These are phyloP conservation scores for Pocota personata DNA, from an alignment of 2,888 invertebrate species.

Conservation along the genomic window DNA sequence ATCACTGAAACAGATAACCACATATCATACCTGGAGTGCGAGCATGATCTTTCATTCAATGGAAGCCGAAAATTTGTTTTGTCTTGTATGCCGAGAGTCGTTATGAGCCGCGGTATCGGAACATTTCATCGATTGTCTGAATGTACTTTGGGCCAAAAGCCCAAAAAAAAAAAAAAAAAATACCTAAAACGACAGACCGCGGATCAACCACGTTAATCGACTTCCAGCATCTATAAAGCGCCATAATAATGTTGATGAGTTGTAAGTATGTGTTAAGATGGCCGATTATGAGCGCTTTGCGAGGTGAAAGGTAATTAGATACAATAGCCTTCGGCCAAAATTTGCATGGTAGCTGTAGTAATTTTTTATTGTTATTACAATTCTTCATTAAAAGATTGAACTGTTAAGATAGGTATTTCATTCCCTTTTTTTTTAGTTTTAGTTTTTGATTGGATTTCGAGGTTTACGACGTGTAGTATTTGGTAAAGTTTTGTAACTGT, in stretches of 20 bases:
- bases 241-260: slow-evolving; percentile 68
- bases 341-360: slow-evolving; percentile 53
- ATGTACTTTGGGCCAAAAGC: slow-evolving; percentile 28
- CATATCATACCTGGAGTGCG: slow-evolving; percentile 61
- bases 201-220: slow-evolving; percentile 54
- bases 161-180: not conserved
- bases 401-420: slow-evolving; percentile 33
- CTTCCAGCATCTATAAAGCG: slow-evolving; percentile 62
- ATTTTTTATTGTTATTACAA: slow-evolving; percentile 50
- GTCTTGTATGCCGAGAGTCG: slow-evolving; percentile 17
- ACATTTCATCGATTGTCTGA: slow-evolving; percentile 59
- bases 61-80: slow-evolving; percentile 65
- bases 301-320: slow-evolving; percentile 71
- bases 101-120: slow-evolving; percentile 51
- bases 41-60: slow-evolving; percentile 55
- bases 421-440: not conserved
- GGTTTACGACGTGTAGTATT: slow-evolving; percentile 39
- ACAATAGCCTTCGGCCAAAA: slow-evolving; percentile 36
- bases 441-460: not conserved
- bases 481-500: slow-evolving; percentile 26
- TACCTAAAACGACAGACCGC: slow-evolving; percentile 4
- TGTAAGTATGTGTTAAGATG: slow-evolving; percentile 67
- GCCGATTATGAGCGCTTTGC: slow-evolving; percentile 53
- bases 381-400: slow-evolving; percentile 63
- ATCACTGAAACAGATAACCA: slow-evolving; percentile 66